A percentile compares a stretch with the other conserved stretches of the same genome.
phyloP scores from a whole-genome alignment of 2,797 vertebrate genomes.

The Florisuga fusca region DNA sequence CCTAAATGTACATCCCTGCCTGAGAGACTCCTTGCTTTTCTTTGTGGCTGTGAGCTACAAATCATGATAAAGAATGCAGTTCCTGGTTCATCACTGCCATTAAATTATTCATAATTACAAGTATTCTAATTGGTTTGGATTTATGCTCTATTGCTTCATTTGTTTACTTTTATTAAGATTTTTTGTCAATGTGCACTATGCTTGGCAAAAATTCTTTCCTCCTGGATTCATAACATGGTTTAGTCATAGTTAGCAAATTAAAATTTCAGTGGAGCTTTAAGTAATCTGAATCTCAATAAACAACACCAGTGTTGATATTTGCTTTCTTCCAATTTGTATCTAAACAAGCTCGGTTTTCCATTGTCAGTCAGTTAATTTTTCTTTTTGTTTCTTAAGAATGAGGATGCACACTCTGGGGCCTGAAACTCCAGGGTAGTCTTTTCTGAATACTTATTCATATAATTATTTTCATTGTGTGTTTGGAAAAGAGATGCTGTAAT shows the following conservation, averaged over 20 bases:
- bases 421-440: neutral
- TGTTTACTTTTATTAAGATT: neutral
- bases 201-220: slow-evolving; percentile 7
- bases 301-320: slow-evolving; percentile 7
- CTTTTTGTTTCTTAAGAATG: slow-evolving; percentile 41
- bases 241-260: slow-evolving; percentile 51
- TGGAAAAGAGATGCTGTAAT: neutral
- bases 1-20: neutral
- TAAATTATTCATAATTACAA: slow-evolving; percentile 55
- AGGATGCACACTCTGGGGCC: neutral
- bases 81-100: slow-evolving; percentile 9
- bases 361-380: slow-evolving; percentile 39
- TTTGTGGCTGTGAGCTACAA: neutral
- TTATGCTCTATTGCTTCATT: slow-evolving; percentile 43
- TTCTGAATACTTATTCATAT: neutral
- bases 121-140: slow-evolving; percentile 51
- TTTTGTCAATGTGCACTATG: slow-evolving; percentile 14
- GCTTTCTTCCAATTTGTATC: neutral
- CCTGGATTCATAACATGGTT: slow-evolving; percentile 54
- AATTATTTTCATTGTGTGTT: neutral
- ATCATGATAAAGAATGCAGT: neutral
- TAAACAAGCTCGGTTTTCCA: slow-evolving; percentile 18
- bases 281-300: slow-evolving; percentile 58
- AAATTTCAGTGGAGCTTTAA: slow-evolving; percentile 34
- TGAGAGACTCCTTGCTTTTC: neutral